A percentile compares a stretch with the other conserved stretches of the same genome.
Conservation (phyloP, 2,113 vertebrate species). For the Holacanthus passer region DNA sequence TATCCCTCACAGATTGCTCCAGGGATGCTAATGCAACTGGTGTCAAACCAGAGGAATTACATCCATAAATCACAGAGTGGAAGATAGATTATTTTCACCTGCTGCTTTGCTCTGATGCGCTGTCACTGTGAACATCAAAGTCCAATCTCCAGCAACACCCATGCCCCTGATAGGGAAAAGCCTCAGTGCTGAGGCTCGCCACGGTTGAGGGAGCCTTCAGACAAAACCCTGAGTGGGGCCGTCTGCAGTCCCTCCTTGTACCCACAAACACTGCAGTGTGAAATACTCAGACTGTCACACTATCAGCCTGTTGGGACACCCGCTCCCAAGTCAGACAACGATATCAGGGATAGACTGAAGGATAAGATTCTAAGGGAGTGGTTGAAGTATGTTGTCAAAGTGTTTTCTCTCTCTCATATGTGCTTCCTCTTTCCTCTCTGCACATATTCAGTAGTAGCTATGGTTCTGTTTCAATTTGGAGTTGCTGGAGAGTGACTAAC, state of each 20-base stretch:
- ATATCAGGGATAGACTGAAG: slow-evolving; percentile 16
- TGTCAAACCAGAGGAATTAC: slow-evolving; percentile 43
- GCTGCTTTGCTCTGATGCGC: slow-evolving; percentile 53
- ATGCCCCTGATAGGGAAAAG: slow-evolving; percentile 37
- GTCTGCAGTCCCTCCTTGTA: slow-evolving; percentile 33
- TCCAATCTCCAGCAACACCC: slow-evolving; percentile 29
- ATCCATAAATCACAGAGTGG: slow-evolving; percentile 49
- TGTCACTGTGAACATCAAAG: slow-evolving; percentile 51
- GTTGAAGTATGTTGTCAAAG: slow-evolving; percentile 9
- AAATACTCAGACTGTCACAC: slow-evolving; percentile 29
- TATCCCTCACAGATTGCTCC: slow-evolving; percentile 23
- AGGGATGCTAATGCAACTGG: slow-evolving; percentile 18
- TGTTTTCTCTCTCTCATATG: slow-evolving; percentile 18
- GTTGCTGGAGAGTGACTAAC: slow-evolving; percentile 77
- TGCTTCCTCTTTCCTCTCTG: slow-evolving; percentile 16
- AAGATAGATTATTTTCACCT: slow-evolving; percentile 67
- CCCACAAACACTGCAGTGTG: slow-evolving; percentile 28
- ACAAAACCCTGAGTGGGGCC: slow-evolving; percentile 20
- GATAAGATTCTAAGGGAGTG: slow-evolving; percentile 6
- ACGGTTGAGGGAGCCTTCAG: slow-evolving; percentile 51
- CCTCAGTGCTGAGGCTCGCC: slow-evolving; percentile 9
- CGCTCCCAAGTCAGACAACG: slow-evolving; percentile 11
- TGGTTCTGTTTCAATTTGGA: slow-evolving; percentile 72
- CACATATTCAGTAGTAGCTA: slow-evolving; percentile 36
- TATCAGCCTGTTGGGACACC: slow-evolving; percentile 10